Conservation (phyloP, 2,113 vertebrate genomes). For the Craseonycteris thonglongyai region DNA sequence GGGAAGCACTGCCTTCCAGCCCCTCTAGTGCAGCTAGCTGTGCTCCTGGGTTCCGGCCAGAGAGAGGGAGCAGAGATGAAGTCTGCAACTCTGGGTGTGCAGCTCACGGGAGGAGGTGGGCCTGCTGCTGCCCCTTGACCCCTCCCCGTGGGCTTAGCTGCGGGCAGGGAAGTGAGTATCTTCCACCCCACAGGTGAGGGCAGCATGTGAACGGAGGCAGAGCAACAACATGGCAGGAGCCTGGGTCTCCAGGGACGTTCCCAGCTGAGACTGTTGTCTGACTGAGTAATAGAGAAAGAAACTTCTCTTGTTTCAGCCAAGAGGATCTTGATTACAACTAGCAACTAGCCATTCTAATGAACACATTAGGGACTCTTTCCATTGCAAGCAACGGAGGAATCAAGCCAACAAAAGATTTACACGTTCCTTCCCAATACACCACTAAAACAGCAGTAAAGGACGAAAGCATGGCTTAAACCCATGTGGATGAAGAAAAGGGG, state of each 20-base stretch:
- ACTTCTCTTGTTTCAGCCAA: background rate
- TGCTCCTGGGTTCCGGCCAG: background rate
- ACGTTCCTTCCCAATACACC: background rate
- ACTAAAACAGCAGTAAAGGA: background rate
- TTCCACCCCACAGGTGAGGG: background rate
- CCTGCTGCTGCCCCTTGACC: background rate
- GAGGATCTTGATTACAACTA: background rate
- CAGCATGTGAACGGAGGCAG: background rate
- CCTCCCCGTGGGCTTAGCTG: background rate
- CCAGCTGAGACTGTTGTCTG: background rate
- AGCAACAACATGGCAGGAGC: background rate
- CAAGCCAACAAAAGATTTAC: background rate
- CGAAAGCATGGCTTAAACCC: background rate
- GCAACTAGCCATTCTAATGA: background rate
- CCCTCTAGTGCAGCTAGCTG: background rate
- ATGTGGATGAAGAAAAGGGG: background rate
- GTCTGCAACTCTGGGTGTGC: background rate
- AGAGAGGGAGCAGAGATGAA: background rate
- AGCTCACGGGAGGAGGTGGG: background rate
- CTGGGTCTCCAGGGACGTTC: background rate
- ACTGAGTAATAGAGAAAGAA: background rate
- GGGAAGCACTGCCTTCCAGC: background rate
- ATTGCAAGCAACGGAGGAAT: background rate
- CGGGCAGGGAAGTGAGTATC: background rate
- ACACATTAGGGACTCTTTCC: background rate